These are phyloP conservation scores for Novumbra hubbsi DNA, from an alignment of 2,797 vertebrate genomes.

Conservation along the genomic window DNA sequence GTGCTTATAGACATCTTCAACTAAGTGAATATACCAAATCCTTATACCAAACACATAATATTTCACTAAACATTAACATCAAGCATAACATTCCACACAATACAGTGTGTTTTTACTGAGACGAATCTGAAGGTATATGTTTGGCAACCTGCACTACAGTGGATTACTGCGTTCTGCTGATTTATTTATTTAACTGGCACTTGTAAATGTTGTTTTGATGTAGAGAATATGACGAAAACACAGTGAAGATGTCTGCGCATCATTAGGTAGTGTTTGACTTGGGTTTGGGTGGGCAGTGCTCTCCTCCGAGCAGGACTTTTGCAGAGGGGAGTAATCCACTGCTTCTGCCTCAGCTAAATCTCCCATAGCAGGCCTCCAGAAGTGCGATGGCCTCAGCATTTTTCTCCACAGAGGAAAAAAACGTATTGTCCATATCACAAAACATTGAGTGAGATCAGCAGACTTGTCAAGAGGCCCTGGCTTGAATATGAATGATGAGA, in stretches of 20 bases:
- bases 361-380: conserved; percentile 70
- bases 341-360: conserved; percentile 68
- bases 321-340: conserved; percentile 64
- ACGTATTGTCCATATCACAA: conserved; percentile 83
- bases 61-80: background rate
- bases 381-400: conserved; percentile 78
- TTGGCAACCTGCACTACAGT: background rate
- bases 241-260: conserved; percentile 45
- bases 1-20: background rate
- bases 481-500: conserved; percentile 87
- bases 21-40: background rate
- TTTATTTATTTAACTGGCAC: background rate
- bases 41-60: background rate
- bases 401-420: conserved; percentile 67
- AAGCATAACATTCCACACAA: background rate
- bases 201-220: conserved; percentile 2
- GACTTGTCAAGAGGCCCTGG: conserved; percentile 84
- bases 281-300: conserved; percentile 50
- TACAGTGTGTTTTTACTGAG: background rate
- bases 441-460: conserved; percentile 86
- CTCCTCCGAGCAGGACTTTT: conserved; percentile 56
- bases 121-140: background rate
- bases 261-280: conserved; percentile 52
- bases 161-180: background rate
- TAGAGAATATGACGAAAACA: conserved; percentile 23